These are phyloP conservation scores for Drosophila kanapiae DNA, from an alignment of 1,140 invertebrate species.

Conservation along the genomic window DNA sequence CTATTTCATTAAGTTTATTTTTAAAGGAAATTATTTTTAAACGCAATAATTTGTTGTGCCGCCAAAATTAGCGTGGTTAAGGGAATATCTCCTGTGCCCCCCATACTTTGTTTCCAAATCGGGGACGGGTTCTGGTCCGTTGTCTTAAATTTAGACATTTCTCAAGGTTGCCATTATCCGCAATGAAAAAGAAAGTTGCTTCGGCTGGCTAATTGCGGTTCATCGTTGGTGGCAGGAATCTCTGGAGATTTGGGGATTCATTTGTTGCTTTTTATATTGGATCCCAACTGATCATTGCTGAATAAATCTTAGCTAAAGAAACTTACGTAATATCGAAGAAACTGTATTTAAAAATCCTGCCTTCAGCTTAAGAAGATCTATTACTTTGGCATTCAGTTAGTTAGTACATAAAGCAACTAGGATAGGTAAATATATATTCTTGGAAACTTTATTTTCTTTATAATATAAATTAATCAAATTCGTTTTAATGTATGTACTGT, in stretches of 20 bases:
- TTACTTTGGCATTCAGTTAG: too few relatives aligned
- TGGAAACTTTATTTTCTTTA: too few relatives aligned
- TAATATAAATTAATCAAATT: too few relatives aligned
- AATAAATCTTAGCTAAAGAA: too few relatives aligned
- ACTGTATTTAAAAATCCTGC: too few relatives aligned
- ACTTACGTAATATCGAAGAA: too few relatives aligned
- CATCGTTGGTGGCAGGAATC: background rate
- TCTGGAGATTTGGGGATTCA: background rate
- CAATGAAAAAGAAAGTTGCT: slow-evolving; percentile 52
- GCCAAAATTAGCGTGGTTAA: slow-evolving; percentile 50
- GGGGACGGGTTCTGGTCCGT: slow-evolving; percentile 11
- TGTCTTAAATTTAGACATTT: slow-evolving; percentile 58
- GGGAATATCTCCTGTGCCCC: slow-evolving; percentile 27
- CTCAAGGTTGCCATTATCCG: slow-evolving; percentile 54
- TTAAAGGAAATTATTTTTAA: slow-evolving; percentile 78
- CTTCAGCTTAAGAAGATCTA: too few relatives aligned
- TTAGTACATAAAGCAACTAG: too few relatives aligned
- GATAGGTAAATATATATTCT: too few relatives aligned
- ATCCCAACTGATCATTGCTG: too few relatives aligned
- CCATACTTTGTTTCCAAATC: slow-evolving; percentile 17
- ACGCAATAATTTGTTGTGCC: slow-evolving; percentile 69
- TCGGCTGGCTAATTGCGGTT: slow-evolving; percentile 13
- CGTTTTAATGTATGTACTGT: too few relatives aligned
- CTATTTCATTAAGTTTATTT: slow-evolving; percentile 77
- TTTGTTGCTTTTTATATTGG: too few relatives aligned